Conservation (phyloP, 2,113 vertebrate genomes). For the Phalacrocorax aristotelis region DNA sequence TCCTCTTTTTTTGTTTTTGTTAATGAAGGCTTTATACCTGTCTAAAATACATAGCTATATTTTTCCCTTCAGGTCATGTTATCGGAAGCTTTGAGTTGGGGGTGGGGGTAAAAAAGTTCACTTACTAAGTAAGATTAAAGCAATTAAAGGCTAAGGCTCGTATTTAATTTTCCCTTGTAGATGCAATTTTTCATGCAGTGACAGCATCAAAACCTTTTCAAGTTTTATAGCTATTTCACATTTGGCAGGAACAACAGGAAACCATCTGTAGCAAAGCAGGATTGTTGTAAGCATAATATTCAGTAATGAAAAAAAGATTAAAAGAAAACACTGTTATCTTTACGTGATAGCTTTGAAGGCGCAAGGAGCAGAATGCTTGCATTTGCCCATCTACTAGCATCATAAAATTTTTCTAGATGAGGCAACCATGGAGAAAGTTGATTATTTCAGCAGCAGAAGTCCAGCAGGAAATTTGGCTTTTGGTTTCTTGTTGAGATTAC, state of each 20-base stretch:
- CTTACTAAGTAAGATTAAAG: slow-evolving; percentile 66
- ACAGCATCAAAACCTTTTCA: slow-evolving; percentile 65
- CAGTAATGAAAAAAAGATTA: slow-evolving; percentile 65
- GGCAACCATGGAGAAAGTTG: background rate
- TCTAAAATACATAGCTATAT: slow-evolving; percentile 49
- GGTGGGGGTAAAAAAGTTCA: slow-evolving; percentile 36
- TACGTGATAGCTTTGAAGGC: slow-evolving; percentile 62
- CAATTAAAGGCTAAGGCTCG: slow-evolving; percentile 70
- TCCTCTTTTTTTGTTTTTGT: slow-evolving; percentile 63
- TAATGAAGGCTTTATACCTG: slow-evolving; percentile 50
- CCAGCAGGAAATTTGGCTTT: background rate
- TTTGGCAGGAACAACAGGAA: slow-evolving; percentile 75
- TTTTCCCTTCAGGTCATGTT: slow-evolving; percentile 45
- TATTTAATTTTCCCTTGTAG: slow-evolving; percentile 59
- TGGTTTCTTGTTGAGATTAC: background rate
- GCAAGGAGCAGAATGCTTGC: background rate
- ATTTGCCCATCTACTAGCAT: slow-evolving; percentile 12
- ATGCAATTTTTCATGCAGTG: slow-evolving; percentile 51
- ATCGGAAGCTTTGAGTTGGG: slow-evolving; percentile 62
- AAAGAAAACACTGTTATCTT: slow-evolving; percentile 60
- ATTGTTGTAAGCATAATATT: slow-evolving; percentile 58
- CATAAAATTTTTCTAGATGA: slow-evolving; percentile 12
- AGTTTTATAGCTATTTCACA: slow-evolving; percentile 70
- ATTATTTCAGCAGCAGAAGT: slow-evolving; percentile 10
- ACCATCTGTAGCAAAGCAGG: slow-evolving; percentile 64